Conservation (phyloP, 1,140 invertebrate species). For the Drosophila sp. region DNA sequence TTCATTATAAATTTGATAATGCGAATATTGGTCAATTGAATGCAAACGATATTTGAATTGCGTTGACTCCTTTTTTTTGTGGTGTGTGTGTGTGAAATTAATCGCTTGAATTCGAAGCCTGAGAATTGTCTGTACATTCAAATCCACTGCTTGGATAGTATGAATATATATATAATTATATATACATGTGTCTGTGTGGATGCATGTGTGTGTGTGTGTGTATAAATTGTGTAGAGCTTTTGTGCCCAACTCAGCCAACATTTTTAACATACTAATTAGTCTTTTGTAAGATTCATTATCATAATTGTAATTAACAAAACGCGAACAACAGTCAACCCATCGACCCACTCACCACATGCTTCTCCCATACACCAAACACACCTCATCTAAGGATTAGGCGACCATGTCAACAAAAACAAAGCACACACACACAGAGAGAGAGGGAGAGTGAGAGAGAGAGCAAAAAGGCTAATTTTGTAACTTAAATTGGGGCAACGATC, state of each 20-base stretch:
- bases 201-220: constrained; percentile 26
- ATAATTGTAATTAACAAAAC: constrained; percentile 80
- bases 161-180: neutral
- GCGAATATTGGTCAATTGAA: neutral
- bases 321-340: constrained; percentile 31
- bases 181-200: constrained; percentile 10
- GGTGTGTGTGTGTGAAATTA: too few species aligned
- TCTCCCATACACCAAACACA: constrained; percentile 2
- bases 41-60: neutral
- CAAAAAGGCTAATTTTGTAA: neutral
- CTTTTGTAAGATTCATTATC: constrained; percentile 79
- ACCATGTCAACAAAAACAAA: constrained; percentile 25
- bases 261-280: constrained; percentile 80
- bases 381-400: constrained; percentile 12
- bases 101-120: too few species aligned
- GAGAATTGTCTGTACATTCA: neutral
- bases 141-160: neutral
- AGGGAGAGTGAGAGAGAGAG: neutral
- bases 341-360: constrained; percentile 15
- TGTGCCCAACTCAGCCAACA: constrained; percentile 55
- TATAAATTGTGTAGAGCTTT: constrained; percentile 57
- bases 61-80: neutral
- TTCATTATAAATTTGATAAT: constrained; percentile 34
- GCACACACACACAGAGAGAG: neutral
- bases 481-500: neutral